Evolutionary conservation across 2,888 invertebrate genomes (phyloP).

Genomic region (Tridacna crocea): DNA sequence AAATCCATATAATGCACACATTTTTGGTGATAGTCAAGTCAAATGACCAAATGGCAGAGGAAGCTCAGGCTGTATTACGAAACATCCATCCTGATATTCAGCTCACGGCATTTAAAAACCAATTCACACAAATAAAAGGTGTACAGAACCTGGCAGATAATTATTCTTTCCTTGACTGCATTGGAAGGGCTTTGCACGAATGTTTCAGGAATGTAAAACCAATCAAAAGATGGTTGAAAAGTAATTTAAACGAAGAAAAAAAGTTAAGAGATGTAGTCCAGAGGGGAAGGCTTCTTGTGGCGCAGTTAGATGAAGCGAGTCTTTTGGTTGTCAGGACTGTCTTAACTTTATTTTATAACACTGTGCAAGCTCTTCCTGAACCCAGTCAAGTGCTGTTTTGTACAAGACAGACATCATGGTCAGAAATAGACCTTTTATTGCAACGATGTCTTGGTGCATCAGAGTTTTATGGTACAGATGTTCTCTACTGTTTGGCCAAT

Average conservation of each 20-base stretch:
- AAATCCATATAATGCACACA: constrained; percentile 53
- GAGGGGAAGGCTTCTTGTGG: constrained; percentile 54
- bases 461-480: background rate
- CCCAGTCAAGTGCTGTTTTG: constrained; percentile 68
- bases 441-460: constrained; percentile 55
- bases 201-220: constrained; percentile 35
- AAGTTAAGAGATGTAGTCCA: constrained; percentile 60
- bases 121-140: background rate
- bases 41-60: background rate
- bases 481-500: constrained; percentile 64
- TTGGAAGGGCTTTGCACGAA: constrained; percentile 47
- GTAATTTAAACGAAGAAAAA: background rate
- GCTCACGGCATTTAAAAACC: background rate
- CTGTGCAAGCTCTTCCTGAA: constrained; percentile 61
- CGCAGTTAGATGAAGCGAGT: constrained; percentile 60
- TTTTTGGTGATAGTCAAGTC: constrained; percentile 42
- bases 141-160: background rate
- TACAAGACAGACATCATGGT: constrained; percentile 58
- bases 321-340: constrained; percentile 59
- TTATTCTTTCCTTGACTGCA: constrained; percentile 15
- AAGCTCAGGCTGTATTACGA: constrained; percentile 44
- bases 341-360: constrained; percentile 61
- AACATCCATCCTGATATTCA: constrained; percentile 56
- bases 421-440: constrained; percentile 63
- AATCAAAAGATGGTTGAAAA: constrained; percentile 29